Evolutionary conservation across 2,797 vertebrate genomes (phyloP).

Genomic region (Nasua narica): DNA sequence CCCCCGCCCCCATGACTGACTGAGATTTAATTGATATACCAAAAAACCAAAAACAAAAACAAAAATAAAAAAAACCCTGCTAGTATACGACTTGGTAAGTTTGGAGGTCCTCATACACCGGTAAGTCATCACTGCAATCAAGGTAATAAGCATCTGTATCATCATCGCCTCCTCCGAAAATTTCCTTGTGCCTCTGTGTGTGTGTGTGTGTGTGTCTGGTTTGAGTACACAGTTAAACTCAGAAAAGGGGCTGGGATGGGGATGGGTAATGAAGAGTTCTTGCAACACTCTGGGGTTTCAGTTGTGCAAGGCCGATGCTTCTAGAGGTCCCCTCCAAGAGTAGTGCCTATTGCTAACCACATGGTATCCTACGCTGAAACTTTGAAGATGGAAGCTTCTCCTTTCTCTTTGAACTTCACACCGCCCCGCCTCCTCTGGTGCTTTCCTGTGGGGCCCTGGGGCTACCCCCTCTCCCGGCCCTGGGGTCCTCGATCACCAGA

Average conservation of each 20-base stretch:
- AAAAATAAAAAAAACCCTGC: neutral
- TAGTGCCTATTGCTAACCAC: neutral
- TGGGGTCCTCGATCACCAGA: too few species aligned
- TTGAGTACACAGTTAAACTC: neutral
- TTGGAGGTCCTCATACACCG: neutral
- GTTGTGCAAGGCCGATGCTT: too few species aligned
- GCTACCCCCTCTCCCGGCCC: neutral
- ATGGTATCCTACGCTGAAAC: neutral
- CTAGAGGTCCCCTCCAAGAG: neutral
- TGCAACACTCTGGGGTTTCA: neutral
- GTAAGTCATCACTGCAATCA: neutral
- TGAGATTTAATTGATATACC: neutral
- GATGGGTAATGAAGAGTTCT: rapidly evolving
- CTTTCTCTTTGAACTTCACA: neutral
- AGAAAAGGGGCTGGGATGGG: neutral
- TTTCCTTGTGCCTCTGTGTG: neutral
- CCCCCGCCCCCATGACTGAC: neutral
- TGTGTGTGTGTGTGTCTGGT: neutral
- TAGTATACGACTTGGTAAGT: neutral
- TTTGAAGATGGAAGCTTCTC: neutral
- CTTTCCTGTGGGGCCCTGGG: neutral
- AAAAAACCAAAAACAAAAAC: neutral
- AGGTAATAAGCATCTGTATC: neutral
- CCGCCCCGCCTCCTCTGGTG: rapidly evolving
- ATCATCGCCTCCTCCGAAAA: neutral